Evolutionary conservation across 2,888 invertebrate genomes (phyloP), one percentile per base, ranked within the genome.

Genomic region (Ypsolopha sequella): DNA sequence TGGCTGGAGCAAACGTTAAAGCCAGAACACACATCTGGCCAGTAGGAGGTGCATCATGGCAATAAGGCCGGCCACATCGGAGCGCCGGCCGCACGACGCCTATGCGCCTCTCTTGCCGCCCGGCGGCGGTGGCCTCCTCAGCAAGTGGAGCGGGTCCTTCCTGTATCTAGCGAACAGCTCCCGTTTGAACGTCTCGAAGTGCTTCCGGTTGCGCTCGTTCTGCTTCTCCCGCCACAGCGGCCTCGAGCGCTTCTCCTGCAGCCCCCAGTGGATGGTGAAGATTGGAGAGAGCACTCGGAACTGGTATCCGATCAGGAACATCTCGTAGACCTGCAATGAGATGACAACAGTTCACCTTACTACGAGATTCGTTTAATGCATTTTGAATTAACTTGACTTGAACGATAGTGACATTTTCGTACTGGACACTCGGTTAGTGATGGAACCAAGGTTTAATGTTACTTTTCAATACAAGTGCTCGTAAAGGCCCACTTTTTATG

Each of bases 261-360:
- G 80, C 0, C 96, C 96, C 94, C 96, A 95, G 69, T 96, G 96
- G 50, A 94, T 93, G 0, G 95, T 95, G 80, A 96, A 96, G 48
- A 95, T 91, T 0, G 96, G 96, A 0, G 96, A 94, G 9, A 96
- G 88, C 0, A 97, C 96, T 64, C 91, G 90, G 80, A 96, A 96
- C 70, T 94, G 92, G 80, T 94, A 96, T 7, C 96, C 95, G 46
- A 95, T 92, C 36, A 96, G 90, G 70, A 91, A 95, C 94, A 96
- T 96, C 84, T 97, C 96, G 80, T 96, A 96, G 39, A 96, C 95
- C 96, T 96, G 80, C 7, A 80, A 79, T 13, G 38, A n/a, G 24
- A n/a, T n/a, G n/a, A 24, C 24, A 24, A 24, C 24, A 24, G 24
- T 24, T 24, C 24, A 24, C 24, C 4, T 24, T 24, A 24, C 24